A percentile compares a stretch with the other conserved stretches of the same genome.
These are phyloP conservation scores for Exaiptasia diaphana DNA, from an alignment of 64 coral and sea anemone species.

Conservation along the genomic window DNA sequence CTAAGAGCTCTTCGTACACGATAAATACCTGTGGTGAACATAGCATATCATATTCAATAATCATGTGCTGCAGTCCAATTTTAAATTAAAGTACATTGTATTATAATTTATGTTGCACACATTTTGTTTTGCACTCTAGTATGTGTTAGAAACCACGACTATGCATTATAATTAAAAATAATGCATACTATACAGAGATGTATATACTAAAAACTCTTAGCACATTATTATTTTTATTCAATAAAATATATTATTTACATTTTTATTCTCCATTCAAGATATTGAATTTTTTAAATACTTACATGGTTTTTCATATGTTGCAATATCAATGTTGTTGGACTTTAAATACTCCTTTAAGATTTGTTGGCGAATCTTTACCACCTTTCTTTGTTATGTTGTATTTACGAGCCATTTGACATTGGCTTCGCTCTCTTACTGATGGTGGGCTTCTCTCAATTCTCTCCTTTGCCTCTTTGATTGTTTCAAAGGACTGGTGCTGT, in stretches of 20 bases:
- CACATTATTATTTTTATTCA: no score
- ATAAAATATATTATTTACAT: no score
- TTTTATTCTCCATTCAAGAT: no score
- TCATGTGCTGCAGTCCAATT: no score
- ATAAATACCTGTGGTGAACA: background rate
- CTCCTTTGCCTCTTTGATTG: background rate
- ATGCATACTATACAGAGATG: no score
- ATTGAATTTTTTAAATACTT: background rate
- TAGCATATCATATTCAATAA: no score
- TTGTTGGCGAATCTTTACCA: background rate
- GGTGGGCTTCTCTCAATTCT: background rate
- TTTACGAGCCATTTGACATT: background rate
- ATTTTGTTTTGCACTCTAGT: no score
- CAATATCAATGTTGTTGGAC: background rate
- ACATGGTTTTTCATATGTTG: background rate
- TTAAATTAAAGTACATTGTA: no score
- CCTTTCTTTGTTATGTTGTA: background rate
- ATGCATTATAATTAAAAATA: no score
- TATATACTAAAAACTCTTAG: no score
- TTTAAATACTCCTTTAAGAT: background rate
- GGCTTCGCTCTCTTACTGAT: background rate
- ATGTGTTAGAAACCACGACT: no score
- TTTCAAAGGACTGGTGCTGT: background rate
- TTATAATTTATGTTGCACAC: no score
- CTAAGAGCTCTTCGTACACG: background rate